Percentiles rank a stretch among this genome's conserved stretches.
These are phyloP conservation scores for Scaptomyza polygonia DNA, from an alignment of 2,888 invertebrate genomes.

Conservation along the genomic window DNA sequence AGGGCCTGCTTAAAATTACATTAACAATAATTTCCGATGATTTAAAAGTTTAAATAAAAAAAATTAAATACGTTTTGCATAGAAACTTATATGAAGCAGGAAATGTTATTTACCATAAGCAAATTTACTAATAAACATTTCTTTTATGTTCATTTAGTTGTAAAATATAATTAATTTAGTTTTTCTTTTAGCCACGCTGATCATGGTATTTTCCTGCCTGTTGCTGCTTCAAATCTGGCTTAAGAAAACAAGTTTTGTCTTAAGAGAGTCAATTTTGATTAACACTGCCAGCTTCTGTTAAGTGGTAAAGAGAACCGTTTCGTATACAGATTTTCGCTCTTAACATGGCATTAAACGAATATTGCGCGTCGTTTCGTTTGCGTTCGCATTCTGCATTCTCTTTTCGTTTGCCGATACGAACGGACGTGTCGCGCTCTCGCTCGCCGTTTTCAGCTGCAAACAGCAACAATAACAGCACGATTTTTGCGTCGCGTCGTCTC, in stretches of 20 bases:
- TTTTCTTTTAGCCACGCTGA: background rate
- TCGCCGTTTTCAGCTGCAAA: slow-evolving; percentile 41
- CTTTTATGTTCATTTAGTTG: too few relatives aligned
- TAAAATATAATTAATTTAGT: background rate
- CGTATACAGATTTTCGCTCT: slow-evolving; percentile 21
- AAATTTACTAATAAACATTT: background rate
- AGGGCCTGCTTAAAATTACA: too few relatives aligned
- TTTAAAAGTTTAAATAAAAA: too few relatives aligned
- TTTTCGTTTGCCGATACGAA: slow-evolving; percentile 58
- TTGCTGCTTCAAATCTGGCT: slow-evolving; percentile 27
- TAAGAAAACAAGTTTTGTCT: slow-evolving; percentile 25
- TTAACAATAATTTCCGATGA: too few relatives aligned
- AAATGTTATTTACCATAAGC: background rate
- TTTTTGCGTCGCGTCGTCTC: slow-evolving; percentile 51
- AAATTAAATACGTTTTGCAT: too few relatives aligned
- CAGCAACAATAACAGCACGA: slow-evolving; percentile 52
- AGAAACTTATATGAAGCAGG: too few relatives aligned
- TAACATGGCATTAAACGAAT: background rate
- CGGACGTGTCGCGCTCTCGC: slow-evolving; percentile 63
- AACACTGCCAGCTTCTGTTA: slow-evolving; percentile 6
- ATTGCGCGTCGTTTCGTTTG: slow-evolving; percentile 39
- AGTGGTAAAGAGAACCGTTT: slow-evolving; percentile 18
- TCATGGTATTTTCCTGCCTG: slow-evolving; percentile 29
- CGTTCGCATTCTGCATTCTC: slow-evolving; percentile 53
- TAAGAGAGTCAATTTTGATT: slow-evolving; percentile 1